phyloP scores from a whole-genome alignment of 2,113 vertebrate genomes.

The Vidua chalybeata region DNA sequence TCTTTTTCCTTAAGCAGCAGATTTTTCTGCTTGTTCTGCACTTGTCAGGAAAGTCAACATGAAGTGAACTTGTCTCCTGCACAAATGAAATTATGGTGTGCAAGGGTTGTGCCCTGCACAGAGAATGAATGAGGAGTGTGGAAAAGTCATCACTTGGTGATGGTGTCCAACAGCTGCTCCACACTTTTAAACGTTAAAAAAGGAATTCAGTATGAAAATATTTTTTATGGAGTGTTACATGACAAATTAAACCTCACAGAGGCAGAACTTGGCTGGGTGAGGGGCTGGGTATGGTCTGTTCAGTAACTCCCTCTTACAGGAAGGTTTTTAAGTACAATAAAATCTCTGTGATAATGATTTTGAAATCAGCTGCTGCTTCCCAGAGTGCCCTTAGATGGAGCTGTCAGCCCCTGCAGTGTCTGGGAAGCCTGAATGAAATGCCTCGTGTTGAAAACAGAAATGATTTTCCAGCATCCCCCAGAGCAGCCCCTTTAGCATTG shows the following conservation, averaged over 20 bases:
- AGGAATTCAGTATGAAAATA: not conserved
- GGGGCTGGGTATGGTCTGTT: not conserved
- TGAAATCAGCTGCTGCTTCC: not conserved
- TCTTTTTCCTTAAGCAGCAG: not conserved
- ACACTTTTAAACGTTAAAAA: not conserved
- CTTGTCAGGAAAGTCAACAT: not conserved
- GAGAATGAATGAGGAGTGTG: not conserved
- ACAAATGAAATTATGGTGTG: not conserved
- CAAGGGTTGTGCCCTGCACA: not conserved
- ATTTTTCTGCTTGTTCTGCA: not conserved
- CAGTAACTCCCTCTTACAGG: not conserved
- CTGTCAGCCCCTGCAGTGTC: not conserved
- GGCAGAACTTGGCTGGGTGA: not conserved
- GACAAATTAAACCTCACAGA: not conserved
- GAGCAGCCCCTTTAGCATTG: not conserved
- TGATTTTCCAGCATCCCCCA: not conserved
- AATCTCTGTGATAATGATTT: not conserved
- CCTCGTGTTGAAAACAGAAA: not conserved
- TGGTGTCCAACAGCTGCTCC: not conserved
- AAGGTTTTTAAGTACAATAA: not conserved
- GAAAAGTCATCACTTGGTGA: not conserved
- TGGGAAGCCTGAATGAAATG: not conserved
- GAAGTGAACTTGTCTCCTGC: not conserved
- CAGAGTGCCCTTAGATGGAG: constrained; percentile 40
- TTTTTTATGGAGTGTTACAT: not conserved